A percentile compares a stretch with the other conserved stretches of the same genome.
Evolutionary conservation across 2,888 invertebrate species (phyloP).

Genomic region (Andricus quercusramuli): DNA sequence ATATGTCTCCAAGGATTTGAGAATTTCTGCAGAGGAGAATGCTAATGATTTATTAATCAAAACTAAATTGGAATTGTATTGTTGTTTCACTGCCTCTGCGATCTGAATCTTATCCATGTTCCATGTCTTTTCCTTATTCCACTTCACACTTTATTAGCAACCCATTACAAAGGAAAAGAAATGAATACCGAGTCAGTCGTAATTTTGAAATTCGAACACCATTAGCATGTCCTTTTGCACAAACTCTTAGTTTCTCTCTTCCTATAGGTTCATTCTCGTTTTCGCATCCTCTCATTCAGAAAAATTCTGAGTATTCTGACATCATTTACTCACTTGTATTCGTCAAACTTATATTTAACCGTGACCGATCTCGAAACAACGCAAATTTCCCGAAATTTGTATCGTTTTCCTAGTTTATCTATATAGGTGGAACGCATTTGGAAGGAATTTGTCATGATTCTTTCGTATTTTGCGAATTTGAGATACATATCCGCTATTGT

Average conservation of each 20-base stretch:
- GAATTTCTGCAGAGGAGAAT: not conserved
- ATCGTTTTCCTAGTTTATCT: conserved; percentile 12
- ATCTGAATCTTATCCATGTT: no score
- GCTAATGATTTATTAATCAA: conserved; percentile 1
- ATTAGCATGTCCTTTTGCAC: no score
- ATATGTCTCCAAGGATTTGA: not conserved
- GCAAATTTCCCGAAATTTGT: conserved; percentile 36
- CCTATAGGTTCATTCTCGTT: not conserved
- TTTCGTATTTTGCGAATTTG: conserved; percentile 32
- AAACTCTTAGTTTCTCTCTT: not conserved
- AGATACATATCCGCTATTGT: conserved; percentile 12
- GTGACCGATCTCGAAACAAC: conserved; percentile 27
- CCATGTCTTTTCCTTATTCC: no score
- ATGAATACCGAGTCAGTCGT: no score
- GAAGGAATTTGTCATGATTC: conserved; percentile 31
- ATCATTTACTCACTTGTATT: not conserved
- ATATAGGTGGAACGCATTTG: not conserved
- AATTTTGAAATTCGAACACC: no score
- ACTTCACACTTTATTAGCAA: no score
- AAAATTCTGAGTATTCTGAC: not conserved
- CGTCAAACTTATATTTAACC: conserved; percentile 1
- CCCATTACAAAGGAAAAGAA: no score
- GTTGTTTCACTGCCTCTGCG: no score
- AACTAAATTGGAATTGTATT: no score
- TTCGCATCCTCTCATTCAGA: not conserved